Percentiles rank a stretch among this genome's conserved stretches.
These are phyloP conservation scores for Craseonycteris thonglongyai DNA, from an alignment of 2,113 vertebrate species.

Conservation along the genomic window DNA sequence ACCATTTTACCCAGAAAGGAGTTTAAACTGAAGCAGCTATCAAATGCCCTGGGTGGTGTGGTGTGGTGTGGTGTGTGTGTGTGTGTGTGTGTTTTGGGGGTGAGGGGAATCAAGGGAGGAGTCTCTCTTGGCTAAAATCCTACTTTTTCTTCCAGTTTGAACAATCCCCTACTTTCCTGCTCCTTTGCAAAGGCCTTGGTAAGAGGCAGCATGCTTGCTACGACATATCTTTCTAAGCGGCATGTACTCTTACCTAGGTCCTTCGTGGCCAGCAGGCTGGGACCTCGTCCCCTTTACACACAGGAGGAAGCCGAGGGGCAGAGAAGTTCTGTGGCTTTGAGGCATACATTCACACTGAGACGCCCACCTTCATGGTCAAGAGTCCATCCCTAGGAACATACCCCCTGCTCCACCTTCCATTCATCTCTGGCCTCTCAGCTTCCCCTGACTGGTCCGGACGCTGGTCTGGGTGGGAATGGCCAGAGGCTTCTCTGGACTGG, in stretches of 20 bases:
- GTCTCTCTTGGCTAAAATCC: not conserved
- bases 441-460: not conserved
- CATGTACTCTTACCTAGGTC: not conserved
- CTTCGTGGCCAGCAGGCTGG: not conserved
- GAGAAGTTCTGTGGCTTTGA: not conserved
- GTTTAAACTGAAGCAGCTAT: not conserved
- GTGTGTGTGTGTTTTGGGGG: too few relatives aligned
- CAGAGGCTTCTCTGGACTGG: not conserved
- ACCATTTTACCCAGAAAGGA: not conserved
- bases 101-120: not conserved
- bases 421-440: not conserved
- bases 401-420: not conserved
- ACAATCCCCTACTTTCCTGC: not conserved
- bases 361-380: accelerated
- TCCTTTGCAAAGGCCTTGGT: not conserved
- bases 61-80: too few relatives aligned
- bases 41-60: not conserved
- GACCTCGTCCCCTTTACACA: not conserved
- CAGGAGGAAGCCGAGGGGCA: not conserved
- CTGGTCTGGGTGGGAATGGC: too few relatives aligned
- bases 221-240: too few relatives aligned
- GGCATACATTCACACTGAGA: not conserved
- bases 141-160: not conserved
- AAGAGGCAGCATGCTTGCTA: too few relatives aligned
- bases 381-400: not conserved